Evolutionary conservation across 2,797 vertebrate genomes (phyloP), one percentile per base, ranked within the genome.

Genomic region (Microctenopoma lineatum): DNA sequence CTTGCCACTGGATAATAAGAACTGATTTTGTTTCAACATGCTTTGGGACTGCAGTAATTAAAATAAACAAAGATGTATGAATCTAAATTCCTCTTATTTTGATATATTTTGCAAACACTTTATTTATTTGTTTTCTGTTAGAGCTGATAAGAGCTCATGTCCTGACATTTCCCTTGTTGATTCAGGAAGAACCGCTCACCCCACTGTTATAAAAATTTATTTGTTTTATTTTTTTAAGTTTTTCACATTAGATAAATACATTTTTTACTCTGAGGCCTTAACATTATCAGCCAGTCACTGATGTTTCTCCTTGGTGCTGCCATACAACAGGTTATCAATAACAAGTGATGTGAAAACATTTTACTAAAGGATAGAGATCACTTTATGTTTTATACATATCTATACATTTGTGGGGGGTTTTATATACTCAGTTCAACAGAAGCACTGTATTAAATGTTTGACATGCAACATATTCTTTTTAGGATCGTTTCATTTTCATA

Each of bases 1-100:
- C 47, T 84, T 46, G 61, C 63, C 53, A 60, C 16, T 26, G 52
- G 13, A 45, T 63, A 79, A 14, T 42, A 56, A 60, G 21, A 14
- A 39, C 7, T 60, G 32, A 69, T 15, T 54, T 9, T 42, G 6
- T 3, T 10, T 34, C 44, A 48, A 27, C 5, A 36, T 48, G 5
- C 18, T 32, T 29, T 25, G 15, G 21, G 15, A 18, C 34, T n/a
- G 34, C 16, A 10, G 8, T 46, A 5, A 18, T 39, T 58, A 0
- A 54, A 39, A 66, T 1, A 51, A 9, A 29, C 32, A 29, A 6
- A 39, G 1, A 46, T 46, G 29, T 70, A 25, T 48, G 66, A 46
- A 57, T 54, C 15, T 51, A 11, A 42, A 62, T 0, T 39, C 6
- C 0, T 50, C 51, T 32, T 16, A 50, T 13, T 64, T n/a, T 67